A percentile compares a stretch with the other conserved stretches of the same genome.
phyloP scores from a whole-genome alignment of 2,888 invertebrate genomes.

The Amiota minor region DNA sequence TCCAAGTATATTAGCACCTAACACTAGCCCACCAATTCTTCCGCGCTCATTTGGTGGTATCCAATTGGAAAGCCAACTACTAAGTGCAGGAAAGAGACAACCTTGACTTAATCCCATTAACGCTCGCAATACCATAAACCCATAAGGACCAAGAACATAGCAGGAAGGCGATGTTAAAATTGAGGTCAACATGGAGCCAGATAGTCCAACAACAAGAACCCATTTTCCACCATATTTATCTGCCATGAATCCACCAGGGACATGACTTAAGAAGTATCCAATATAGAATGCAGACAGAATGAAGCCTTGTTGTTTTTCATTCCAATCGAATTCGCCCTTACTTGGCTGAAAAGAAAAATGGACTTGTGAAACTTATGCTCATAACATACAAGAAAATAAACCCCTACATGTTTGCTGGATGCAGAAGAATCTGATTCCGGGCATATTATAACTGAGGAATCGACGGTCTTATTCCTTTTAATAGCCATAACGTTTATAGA shows the following conservation, averaged over 20 bases:
- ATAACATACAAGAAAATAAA: too few species aligned
- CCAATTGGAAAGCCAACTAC: slow-evolving; percentile 85
- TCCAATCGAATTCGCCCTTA: slow-evolving; percentile 77
- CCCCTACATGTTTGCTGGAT: too few species aligned
- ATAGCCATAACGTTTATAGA: slow-evolving; percentile 77
- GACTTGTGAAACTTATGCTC: too few species aligned
- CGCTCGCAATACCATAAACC: slow-evolving; percentile 80
- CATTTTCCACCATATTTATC: slow-evolving; percentile 88
- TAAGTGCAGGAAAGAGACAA: slow-evolving; percentile 86
- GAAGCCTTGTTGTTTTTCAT: slow-evolving; percentile 79
- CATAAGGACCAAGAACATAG: slow-evolving; percentile 64
- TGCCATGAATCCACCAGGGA: slow-evolving; percentile 85
- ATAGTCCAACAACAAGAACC: slow-evolving; percentile 82
- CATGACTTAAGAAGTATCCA: slow-evolving; percentile 85
- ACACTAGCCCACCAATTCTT: slow-evolving; percentile 83
- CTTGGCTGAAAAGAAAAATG: too few species aligned
- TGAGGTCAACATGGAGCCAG: slow-evolving; percentile 77
- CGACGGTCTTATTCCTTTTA: background rate
- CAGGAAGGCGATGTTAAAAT: slow-evolving; percentile 33
- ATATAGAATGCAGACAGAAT: slow-evolving; percentile 86
- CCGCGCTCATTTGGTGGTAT: slow-evolving; percentile 83
- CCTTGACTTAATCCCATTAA: slow-evolving; percentile 88
- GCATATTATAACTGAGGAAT: background rate
- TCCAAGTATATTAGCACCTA: slow-evolving; percentile 80
- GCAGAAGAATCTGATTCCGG: too few species aligned